phyloP scores from a whole-genome alignment of 2,888 invertebrate genomes.

The Callyntrura sp. region DNA sequence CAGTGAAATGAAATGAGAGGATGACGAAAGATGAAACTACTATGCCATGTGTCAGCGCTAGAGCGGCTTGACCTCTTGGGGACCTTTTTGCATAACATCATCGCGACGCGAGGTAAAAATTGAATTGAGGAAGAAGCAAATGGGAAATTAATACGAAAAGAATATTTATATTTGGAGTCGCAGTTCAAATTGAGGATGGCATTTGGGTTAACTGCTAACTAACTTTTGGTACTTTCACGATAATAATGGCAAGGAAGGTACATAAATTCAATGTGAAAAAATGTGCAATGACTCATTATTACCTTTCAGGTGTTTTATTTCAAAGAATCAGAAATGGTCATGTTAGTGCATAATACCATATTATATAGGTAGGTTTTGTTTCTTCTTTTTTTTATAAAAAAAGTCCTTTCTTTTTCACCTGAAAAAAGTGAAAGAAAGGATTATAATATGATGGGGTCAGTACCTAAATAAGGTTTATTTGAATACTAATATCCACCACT shows the following conservation, averaged over 20 bases:
- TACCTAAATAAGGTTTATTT: conserved; percentile 10
- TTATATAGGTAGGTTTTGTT: neutral
- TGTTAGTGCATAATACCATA: neutral
- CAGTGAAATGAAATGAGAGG: neutral
- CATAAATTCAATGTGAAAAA: neutral
- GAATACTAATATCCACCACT: neutral
- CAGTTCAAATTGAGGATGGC: neutral
- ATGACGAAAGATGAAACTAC: conserved; percentile 29
- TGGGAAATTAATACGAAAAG: too few species aligned
- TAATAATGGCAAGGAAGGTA: neutral
- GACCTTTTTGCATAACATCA: conserved; percentile 3
- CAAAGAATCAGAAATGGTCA: neutral
- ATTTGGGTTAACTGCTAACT: conserved; percentile 7
- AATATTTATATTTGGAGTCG: neutral
- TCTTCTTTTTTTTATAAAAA: neutral
- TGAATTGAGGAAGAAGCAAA: conserved; percentile 13
- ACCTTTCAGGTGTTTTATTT: neutral
- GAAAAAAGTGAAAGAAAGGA: conserved; percentile 21
- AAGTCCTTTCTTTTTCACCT: neutral
- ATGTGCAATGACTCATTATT: neutral
- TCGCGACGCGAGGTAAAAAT: neutral
- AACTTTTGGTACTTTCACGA: neutral
- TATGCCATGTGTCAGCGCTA: conserved; percentile 3
- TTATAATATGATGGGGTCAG: neutral
- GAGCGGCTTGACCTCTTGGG: conserved; percentile 29